Percentiles rank a stretch among this genome's conserved stretches.
Evolutionary conservation across 2,888 invertebrate species (phyloP).

Genomic region (Neocrepidodera transversa): DNA sequence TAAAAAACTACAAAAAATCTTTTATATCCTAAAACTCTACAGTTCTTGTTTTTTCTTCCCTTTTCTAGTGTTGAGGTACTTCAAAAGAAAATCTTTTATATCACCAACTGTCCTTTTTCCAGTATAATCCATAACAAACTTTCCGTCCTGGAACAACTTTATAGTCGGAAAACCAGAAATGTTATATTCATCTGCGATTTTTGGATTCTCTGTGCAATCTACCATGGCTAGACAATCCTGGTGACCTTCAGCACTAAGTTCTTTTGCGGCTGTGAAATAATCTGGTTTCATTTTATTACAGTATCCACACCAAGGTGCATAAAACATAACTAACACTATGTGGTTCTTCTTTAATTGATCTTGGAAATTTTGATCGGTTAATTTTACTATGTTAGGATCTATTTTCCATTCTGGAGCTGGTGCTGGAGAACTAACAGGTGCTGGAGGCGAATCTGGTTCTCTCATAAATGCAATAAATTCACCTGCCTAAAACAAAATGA

Average conservation of each 20-base stretch:
- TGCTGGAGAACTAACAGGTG: slow-evolving; percentile 32
- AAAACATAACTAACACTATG: slow-evolving; percentile 78
- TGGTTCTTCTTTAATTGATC: slow-evolving; percentile 64
- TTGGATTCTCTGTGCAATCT: slow-evolving; percentile 71
- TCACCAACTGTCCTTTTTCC: slow-evolving; percentile 66
- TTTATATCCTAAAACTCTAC: slow-evolving; percentile 6
- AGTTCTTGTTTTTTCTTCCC: slow-evolving; percentile 35
- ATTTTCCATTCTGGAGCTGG: slow-evolving; percentile 57
- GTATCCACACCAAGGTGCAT: slow-evolving; percentile 79
- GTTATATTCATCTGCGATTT: slow-evolving; percentile 66
- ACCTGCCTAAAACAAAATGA: slow-evolving; percentile 62
- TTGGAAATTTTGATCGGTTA: slow-evolving; percentile 70
- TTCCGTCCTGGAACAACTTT: slow-evolving; percentile 67
- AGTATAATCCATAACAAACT: slow-evolving; percentile 63
- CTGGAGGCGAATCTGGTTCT: slow-evolving; percentile 58
- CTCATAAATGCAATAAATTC: slow-evolving; percentile 73
- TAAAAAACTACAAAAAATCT: slow-evolving; percentile 25
- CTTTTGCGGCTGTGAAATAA: slow-evolving; percentile 66
- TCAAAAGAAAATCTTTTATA: slow-evolving; percentile 53
- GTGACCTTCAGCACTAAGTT: slow-evolving; percentile 59
- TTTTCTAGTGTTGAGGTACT: slow-evolving; percentile 21
- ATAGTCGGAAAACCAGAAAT: slow-evolving; percentile 74
- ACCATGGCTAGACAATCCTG: slow-evolving; percentile 64
- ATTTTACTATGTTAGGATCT: slow-evolving; percentile 60
- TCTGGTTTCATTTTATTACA: slow-evolving; percentile 74